Percentiles rank a stretch among this genome's conserved stretches.
Evolutionary conservation across 1,140 invertebrate genomes (phyloP).

Genomic region (Oryctes rhinoceros): DNA sequence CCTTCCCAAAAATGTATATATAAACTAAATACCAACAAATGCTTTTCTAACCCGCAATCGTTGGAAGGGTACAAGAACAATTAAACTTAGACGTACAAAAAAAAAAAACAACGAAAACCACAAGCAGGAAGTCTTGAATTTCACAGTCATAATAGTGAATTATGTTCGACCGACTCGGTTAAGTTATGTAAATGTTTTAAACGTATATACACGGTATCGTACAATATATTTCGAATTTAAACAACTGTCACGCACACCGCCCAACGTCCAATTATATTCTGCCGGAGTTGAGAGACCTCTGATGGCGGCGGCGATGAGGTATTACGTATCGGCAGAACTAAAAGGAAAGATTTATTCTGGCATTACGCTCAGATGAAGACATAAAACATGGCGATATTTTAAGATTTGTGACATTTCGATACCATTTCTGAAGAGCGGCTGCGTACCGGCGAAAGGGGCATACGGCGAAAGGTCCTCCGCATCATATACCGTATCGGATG

Average conservation of each 20-base stretch:
- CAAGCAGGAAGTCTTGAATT: conserved; percentile 36
- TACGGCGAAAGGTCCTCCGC: conserved; percentile 10
- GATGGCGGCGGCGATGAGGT: conserved; percentile 9
- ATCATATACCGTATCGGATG: conserved; percentile 31
- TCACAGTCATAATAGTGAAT: conserved; percentile 33
- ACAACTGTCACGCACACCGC: conserved; percentile 27
- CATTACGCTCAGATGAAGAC: conserved; percentile 41
- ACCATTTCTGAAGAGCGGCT: conserved; percentile 30
- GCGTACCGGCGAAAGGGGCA: background rate
- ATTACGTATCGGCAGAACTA: conserved; percentile 33
- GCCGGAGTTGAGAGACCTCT: conserved; percentile 26
- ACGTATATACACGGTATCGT: conserved; percentile 13
- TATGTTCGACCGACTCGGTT: conserved; percentile 22
- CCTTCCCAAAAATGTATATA: too few species aligned
- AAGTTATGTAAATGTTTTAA: conserved; percentile 25
- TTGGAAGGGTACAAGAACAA: background rate
- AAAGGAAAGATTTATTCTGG: conserved; percentile 40
- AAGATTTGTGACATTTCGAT: conserved; percentile 41
- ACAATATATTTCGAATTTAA: conserved; percentile 14
- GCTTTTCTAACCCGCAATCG: background rate
- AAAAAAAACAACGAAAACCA: conserved; percentile 5
- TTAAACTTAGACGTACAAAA: background rate
- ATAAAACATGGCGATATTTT: conserved; percentile 41
- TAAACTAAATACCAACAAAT: background rate
- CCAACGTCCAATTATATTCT: background rate